Evolutionary conservation across 2,797 vertebrate species (phyloP), one percentile per base, ranked within the genome.

Genomic region (Chaetodon trifasciatus): DNA sequence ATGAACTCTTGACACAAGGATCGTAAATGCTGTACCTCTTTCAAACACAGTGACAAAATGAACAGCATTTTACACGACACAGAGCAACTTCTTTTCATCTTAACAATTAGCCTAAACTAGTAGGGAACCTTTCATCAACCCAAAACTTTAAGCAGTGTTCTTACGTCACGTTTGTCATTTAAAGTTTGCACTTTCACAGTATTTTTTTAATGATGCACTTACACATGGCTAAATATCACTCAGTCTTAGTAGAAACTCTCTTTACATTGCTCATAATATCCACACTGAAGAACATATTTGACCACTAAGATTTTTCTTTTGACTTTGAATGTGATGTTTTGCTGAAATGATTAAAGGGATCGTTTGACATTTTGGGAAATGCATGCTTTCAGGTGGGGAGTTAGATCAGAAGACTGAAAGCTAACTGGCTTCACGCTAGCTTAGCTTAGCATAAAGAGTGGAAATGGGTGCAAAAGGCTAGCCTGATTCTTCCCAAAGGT

Each of bases 271-370:
- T 71, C 46, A 68, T 53, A 63, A 73, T 67, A 58, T 40, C 53
- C 56, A 67, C 61, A 72, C 55, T 58, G 63, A 69, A 60, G 39
- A 62, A 65, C 49, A 74, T 47, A 61, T 57, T 69, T 85, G 86
- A 93, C 92, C 92, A 93, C 93, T 92, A 87, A 65, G 17, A 81
- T 61, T 66, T 78, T 65, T 73, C 37, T 42, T 87, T 79, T 75
- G 83, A 89, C 83, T 86, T 85, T 90, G 89, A 91, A 93, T 89
- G 89, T 89, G 79, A 87, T 39, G 42, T 15, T 74, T 69, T 50
- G 42, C 70, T 44, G 35, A 70, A 71, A 71, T 15, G 35, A 15
- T 71, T 55, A 57, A 76, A 74, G 73, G 44, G 77, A 46, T n/a
- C 8, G n/a, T 49, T 70, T 0, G 7, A 62, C 5, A 13, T 75